Conservation (phyloP, 2,113 vertebrate species). For the Cyphomyrus plagiostoma region DNA sequence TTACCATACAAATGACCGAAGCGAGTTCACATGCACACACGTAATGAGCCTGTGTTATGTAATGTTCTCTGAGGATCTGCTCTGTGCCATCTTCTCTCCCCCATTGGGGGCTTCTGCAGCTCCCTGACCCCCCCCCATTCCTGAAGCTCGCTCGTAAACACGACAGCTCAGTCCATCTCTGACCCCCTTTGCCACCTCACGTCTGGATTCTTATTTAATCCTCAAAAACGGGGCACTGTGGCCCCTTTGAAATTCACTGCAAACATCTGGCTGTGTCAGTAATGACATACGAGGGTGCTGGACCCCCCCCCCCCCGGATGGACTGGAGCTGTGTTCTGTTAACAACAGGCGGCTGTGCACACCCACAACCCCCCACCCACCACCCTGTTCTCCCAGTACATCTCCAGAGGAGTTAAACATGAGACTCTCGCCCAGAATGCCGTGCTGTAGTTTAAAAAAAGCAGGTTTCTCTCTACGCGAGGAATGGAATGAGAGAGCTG, state of each 20-base stretch:
- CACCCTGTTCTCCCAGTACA: background rate
- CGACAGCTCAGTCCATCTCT: background rate
- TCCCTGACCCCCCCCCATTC: background rate
- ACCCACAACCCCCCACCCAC: background rate
- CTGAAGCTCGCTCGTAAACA: background rate
- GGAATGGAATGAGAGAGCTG: background rate
- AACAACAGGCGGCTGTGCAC: background rate
- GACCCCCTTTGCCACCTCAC: background rate
- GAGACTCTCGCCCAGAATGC: background rate
- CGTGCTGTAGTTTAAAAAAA: background rate
- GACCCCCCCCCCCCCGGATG: background rate
- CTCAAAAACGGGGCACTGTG: background rate
- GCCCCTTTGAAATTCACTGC: background rate
- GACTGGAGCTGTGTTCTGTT: background rate
- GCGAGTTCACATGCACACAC: background rate
- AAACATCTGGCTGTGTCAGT: background rate
- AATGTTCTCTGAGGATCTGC: background rate
- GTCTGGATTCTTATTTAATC: background rate
- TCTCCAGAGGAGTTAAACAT: background rate
- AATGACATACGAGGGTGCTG: background rate
- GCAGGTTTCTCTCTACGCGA: background rate
- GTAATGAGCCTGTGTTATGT: background rate
- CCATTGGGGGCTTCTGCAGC: background rate
- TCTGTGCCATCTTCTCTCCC: background rate
- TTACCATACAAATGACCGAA: background rate